These are phyloP conservation scores for Pseudorhombus dupliciocellatus DNA, from an alignment of 2,113 vertebrate species.

Conservation along the genomic window DNA sequence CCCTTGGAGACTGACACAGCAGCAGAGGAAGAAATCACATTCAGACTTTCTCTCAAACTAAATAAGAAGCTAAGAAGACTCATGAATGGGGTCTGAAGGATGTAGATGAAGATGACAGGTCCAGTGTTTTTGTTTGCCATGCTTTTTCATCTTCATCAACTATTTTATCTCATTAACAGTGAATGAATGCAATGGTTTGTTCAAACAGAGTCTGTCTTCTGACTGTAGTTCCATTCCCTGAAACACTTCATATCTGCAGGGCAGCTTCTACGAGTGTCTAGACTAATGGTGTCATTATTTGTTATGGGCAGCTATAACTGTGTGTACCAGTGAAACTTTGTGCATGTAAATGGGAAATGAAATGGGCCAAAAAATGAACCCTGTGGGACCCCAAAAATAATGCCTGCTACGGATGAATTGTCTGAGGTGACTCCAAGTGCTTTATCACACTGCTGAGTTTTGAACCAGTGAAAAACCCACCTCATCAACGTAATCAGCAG, in stretches of 20 bases:
- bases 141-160: background rate
- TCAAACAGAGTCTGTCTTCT: background rate
- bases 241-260: slow-evolving; percentile 31
- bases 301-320: slow-evolving; percentile 48
- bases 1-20: slow-evolving; percentile 41
- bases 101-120: background rate
- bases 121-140: too few relatives aligned
- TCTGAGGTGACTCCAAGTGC: slow-evolving; percentile 1
- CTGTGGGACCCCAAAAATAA: slow-evolving; percentile 40
- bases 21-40: slow-evolving; percentile 49
- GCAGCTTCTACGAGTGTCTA: slow-evolving; percentile 29
- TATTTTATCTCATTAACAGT: background rate
- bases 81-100: slow-evolving; percentile 3
- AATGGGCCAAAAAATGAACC: slow-evolving; percentile 47
- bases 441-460: slow-evolving; percentile 14
- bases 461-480: slow-evolving; percentile 18
- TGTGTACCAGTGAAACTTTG: slow-evolving; percentile 45
- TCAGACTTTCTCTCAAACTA: slow-evolving; percentile 13
- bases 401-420: slow-evolving; percentile 7
- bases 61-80: slow-evolving; percentile 24
- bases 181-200: slow-evolving; percentile 1
- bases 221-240: slow-evolving; percentile 23
- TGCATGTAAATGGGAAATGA: slow-evolving; percentile 46
- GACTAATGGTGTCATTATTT: slow-evolving; percentile 48
- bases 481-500: slow-evolving; percentile 31